phyloP scores from a whole-genome alignment of 2,888 invertebrate genomes.

The Drosophila peninsularis region DNA sequence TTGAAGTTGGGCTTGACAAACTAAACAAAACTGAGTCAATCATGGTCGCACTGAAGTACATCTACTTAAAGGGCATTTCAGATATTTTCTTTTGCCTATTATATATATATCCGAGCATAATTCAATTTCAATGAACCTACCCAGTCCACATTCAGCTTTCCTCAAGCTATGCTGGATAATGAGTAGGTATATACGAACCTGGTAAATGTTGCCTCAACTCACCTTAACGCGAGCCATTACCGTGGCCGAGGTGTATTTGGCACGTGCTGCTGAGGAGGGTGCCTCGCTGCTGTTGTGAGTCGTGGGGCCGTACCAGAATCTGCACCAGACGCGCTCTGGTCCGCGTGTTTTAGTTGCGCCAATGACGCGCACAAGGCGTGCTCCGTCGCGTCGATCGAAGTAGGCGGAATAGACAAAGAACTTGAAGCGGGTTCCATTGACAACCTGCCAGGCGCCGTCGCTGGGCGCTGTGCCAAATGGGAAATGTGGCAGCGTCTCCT shows the following conservation, averaged over 20 bases:
- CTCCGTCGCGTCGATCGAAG: constrained; percentile 90
- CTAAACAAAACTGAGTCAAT: too few species aligned
- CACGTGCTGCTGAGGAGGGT: constrained; percentile 39
- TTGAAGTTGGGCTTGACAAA: too few species aligned
- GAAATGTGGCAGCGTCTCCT: constrained; percentile 86
- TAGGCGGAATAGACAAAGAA: constrained; percentile 97
- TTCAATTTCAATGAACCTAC: not conserved
- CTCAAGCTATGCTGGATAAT: too few species aligned
- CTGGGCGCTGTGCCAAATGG: constrained; percentile 88
- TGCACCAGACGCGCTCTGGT: constrained; percentile 92
- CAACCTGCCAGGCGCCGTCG: constrained; percentile 91
- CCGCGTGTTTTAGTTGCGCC: constrained; percentile 95
- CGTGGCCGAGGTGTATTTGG: constrained; percentile 86
- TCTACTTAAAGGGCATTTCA: not conserved
- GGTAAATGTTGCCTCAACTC: constrained; percentile 47
- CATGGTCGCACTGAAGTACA: too few species aligned
- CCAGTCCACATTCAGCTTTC: not conserved
- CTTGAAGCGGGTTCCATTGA: constrained; percentile 88
- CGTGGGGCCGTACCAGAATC: constrained; percentile 88
- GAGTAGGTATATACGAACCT: not conserved
- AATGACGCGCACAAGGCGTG: constrained; percentile 90
- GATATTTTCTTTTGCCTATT: not conserved
- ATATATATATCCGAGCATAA: too few species aligned
- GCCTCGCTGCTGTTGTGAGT: constrained; percentile 50
- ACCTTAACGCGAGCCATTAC: constrained; percentile 91